Base-by-base conservation (phyloP, 2,797 vertebrate species). In the Chromobotia macracanthus region DNA sequence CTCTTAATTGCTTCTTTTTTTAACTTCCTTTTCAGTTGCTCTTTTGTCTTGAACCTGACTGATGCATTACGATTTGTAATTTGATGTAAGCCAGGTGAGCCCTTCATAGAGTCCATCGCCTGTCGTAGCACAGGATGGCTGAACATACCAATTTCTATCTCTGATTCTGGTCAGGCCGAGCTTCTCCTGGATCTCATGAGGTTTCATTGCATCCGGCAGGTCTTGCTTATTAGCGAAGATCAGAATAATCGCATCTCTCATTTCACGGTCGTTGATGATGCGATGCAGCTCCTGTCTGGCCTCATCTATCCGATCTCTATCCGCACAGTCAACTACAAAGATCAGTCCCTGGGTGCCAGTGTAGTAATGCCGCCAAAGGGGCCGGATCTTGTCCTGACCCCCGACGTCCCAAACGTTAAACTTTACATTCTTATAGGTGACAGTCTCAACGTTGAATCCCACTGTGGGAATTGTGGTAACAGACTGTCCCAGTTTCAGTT, bases 121-220 rank as follows among this genome's bases (percentile, higher is more conserved):
- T 13, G 96, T 91, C 23, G 96, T 96, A 58, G 97, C 97, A 84
- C 97, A 99, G 66, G 97, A 96, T 75, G 97, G 97, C 94, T 99
- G 97, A 92, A 99, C 97, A 88, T 99, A 99, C 97, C 97, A 99
- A 94, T 99, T 99, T 91, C 97, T 96, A 93, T 99, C 97, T 86
- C 97, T 91, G 91, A 99, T 98, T 21, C 97, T 96, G 84, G 97
- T 99, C 90, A 99, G 93, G 88, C 97, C 97, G 83, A 99, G 92
- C 94, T 99, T 99, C 93, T 99, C 97, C 91, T 99, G 97, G 92
- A 99, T 98, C 93, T 99, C 97, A n/a, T 99, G 97, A 72, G 97
- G 97, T 82, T 99, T 99, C 97, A 99, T 99, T 91, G 97, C 96
- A 70, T 99, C 97, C 0, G 95, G 94, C 76, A 99, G 96, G 93